These are phyloP conservation scores for Tichodroma muraria DNA, from an alignment of 2,113 vertebrate species.

Conservation along the genomic window DNA sequence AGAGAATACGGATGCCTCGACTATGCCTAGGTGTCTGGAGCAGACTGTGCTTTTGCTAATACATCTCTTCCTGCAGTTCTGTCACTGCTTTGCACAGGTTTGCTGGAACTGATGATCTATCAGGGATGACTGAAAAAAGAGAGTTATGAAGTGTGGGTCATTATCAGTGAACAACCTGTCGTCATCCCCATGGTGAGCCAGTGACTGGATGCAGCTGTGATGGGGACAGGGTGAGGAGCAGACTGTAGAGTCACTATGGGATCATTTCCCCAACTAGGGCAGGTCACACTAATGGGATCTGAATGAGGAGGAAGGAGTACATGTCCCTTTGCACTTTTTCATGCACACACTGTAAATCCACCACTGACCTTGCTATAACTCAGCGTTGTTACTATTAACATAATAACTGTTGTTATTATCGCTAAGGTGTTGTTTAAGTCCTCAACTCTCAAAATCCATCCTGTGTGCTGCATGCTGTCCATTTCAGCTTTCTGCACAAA, in stretches of 20 bases:
- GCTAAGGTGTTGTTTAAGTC: neutral
- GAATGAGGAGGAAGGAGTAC: neutral
- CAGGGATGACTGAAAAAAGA: neutral
- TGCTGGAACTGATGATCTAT: neutral
- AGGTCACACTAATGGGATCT: neutral
- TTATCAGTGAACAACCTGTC: neutral
- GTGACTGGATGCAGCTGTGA: conserved; percentile 38
- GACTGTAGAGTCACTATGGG: neutral
- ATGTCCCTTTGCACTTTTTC: neutral
- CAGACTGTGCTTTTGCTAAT: neutral
- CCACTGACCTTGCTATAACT: neutral
- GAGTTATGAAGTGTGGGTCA: conserved; percentile 6
- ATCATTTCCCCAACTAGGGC: neutral
- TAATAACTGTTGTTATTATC: no score
- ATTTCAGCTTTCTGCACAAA: neutral
- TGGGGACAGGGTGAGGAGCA: neutral
- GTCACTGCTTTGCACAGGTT: neutral
- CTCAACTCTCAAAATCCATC: neutral
- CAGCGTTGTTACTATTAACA: neutral
- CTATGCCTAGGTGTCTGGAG: neutral
- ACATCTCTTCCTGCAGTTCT: neutral
- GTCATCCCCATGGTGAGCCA: neutral
- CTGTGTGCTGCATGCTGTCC: neutral
- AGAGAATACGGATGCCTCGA: neutral
- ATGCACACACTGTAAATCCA: neutral